These are phyloP conservation scores for Cryptophagus acutangulus DNA, from an alignment of 2,888 invertebrate genomes.

Conservation along the genomic window DNA sequence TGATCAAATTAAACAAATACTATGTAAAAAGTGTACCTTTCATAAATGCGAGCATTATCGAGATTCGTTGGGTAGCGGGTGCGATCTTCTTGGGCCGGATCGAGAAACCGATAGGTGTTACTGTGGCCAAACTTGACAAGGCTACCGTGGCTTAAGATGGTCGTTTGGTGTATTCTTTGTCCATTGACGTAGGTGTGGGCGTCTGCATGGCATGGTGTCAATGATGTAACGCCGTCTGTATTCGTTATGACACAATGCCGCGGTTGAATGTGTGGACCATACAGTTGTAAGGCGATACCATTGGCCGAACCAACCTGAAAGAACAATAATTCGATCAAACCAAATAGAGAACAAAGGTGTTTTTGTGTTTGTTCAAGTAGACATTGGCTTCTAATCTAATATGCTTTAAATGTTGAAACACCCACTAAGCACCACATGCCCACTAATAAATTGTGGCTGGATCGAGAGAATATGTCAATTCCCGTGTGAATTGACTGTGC, in stretches of 20 bases:
- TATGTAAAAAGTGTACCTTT: conserved; percentile 56
- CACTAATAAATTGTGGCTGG: too few species aligned
- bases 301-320: conserved; percentile 71
- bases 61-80: conserved; percentile 62
- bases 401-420: too few species aligned
- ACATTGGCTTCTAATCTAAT: not conserved
- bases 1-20: conserved; percentile 1
- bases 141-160: conserved; percentile 81
- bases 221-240: conserved; percentile 84
- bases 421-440: too few species aligned
- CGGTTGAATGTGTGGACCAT: conserved; percentile 88
- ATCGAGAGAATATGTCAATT: too few species aligned
- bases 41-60: conserved; percentile 70
- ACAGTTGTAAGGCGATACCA: conserved; percentile 71
- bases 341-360: not conserved
- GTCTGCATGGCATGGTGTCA: conserved; percentile 89
- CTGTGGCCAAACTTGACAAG: conserved; percentile 82
- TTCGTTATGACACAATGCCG: conserved; percentile 92
- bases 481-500: conserved; percentile 11
- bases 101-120: conserved; percentile 80
- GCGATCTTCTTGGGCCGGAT: conserved; percentile 75
- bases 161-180: conserved; percentile 86
- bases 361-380: not conserved
- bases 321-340: too few species aligned
- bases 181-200: conserved; percentile 94